A percentile compares a stretch with the other conserved stretches of the same genome.
These are phyloP conservation scores for Lepisosteus osseus DNA, from an alignment of 2,113 vertebrate genomes.

Conservation along the genomic window DNA sequence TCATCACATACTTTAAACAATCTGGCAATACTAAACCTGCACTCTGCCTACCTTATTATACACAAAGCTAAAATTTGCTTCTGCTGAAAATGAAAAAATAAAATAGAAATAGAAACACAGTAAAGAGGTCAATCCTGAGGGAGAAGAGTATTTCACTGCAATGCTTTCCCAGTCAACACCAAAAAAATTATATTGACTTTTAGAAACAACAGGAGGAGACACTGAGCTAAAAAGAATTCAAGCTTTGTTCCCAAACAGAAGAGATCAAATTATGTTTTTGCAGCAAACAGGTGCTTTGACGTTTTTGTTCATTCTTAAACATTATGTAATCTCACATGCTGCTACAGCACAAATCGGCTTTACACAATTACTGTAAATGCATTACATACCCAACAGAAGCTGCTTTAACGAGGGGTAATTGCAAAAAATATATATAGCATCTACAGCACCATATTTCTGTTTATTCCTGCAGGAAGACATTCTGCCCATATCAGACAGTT, in stretches of 20 bases:
- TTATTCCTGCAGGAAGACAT: no score
- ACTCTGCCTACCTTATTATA: conserved; percentile 31
- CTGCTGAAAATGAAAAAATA: conserved; percentile 22
- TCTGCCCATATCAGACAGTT: no score
- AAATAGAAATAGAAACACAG: conserved; percentile 26
- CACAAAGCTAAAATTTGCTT: conserved; percentile 30
- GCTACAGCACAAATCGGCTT: no score
- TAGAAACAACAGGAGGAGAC: not conserved
- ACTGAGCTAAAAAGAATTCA: conserved; percentile 11
- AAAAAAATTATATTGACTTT: conserved; percentile 5
- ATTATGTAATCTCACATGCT: no score
- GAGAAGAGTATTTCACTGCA: not conserved
- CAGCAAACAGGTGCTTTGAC: no score
- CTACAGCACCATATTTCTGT: no score
- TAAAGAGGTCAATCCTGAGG: not conserved
- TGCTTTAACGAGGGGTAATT: no score
- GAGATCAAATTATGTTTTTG: not conserved
- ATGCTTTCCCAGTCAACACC: conserved; percentile 1
- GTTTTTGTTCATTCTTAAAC: no score
- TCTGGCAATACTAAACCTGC: conserved; percentile 25
- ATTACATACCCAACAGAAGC: no score
- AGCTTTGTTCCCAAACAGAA: conserved; percentile 28
- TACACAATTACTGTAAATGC: no score
- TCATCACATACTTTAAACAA: conserved; percentile 24
- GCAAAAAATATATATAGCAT: no score